These are phyloP conservation scores for Brachyhypopomus gauderio DNA, from an alignment of 2,113 vertebrate species.

Conservation along the genomic window DNA sequence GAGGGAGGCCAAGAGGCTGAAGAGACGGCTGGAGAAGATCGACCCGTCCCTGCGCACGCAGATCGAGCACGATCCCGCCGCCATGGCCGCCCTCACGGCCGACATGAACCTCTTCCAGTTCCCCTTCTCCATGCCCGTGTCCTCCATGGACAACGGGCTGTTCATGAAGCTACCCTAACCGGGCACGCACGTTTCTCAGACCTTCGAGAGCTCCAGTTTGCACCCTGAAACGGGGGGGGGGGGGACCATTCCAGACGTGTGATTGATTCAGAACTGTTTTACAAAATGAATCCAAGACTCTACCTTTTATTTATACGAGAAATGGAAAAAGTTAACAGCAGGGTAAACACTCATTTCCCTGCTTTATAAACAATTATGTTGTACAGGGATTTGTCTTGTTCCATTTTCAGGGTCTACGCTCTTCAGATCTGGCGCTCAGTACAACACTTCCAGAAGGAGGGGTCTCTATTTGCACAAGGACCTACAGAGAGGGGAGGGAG, in stretches of 20 bases:
- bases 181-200: neutral
- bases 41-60: slow-evolving; percentile 94
- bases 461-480: slow-evolving; percentile 72
- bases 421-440: slow-evolving; percentile 52
- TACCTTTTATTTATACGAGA: slow-evolving; percentile 65
- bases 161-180: slow-evolving; percentile 78
- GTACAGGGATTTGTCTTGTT: slow-evolving; percentile 69
- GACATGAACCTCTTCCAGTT: slow-evolving; percentile 95
- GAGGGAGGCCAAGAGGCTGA: slow-evolving; percentile 93
- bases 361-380: slow-evolving; percentile 69
- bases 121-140: slow-evolving; percentile 84
- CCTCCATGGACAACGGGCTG: slow-evolving; percentile 88
- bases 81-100: slow-evolving; percentile 92
- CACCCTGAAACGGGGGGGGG: neutral
- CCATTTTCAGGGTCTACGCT: slow-evolving; percentile 53
- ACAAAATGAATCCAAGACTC: slow-evolving; percentile 5
- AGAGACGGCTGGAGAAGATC: slow-evolving; percentile 94
- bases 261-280: neutral
- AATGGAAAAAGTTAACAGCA: slow-evolving; percentile 56
- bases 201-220: neutral
- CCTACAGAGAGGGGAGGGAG: slow-evolving; percentile 60
- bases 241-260: neutral
- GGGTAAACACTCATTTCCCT: slow-evolving; percentile 61
- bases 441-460: slow-evolving; percentile 56
- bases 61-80: slow-evolving; percentile 94